Conservation (phyloP, 2,888 invertebrate genomes). For the Clostera curtula region DNA sequence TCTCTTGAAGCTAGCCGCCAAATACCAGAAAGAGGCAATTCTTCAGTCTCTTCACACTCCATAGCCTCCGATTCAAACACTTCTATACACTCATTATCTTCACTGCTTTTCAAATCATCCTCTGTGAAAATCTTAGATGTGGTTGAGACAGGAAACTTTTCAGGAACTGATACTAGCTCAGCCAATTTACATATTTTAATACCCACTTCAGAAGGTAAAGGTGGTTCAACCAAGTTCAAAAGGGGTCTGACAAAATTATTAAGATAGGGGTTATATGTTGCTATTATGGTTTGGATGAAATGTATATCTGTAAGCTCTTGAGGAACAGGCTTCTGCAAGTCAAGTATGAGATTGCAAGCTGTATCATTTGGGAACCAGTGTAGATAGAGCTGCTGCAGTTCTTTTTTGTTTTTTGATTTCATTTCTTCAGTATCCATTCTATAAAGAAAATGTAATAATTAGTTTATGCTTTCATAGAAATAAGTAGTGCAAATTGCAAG, state of each 20-base stretch:
- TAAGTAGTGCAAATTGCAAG: conserved; percentile 2
- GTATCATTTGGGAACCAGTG: conserved; percentile 60
- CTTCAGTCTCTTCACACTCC: conserved; percentile 10
- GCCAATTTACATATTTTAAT: conserved; percentile 44
- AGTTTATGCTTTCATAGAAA: too few relatives aligned
- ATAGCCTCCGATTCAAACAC: conserved; percentile 4
- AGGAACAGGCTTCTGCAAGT: conserved; percentile 49
- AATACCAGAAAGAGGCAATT: conserved; percentile 26
- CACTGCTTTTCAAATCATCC: conserved; percentile 45
- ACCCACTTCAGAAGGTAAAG: conserved; percentile 32
- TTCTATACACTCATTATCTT: conserved; percentile 2
- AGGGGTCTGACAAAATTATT: conserved; percentile 49
- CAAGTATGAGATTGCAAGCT: conserved; percentile 35
- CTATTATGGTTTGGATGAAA: conserved; percentile 51
- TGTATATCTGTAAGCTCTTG: conserved; percentile 42
- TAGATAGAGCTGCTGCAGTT: conserved; percentile 42
- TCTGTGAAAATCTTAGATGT: conserved; percentile 54
- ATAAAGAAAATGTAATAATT: conserved; percentile 24
- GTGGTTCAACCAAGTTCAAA: conserved; percentile 42
- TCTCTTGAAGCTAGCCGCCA: conserved; percentile 45
- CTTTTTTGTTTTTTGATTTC: conserved; percentile 35
- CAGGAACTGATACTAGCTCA: conserved; percentile 46
- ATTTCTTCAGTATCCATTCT: conserved; percentile 28
- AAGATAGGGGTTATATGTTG: conserved; percentile 52
- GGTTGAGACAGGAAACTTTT: conserved; percentile 26